phyloP scores from a whole-genome alignment of 2,888 invertebrate species.

The Cancer borealis region DNA sequence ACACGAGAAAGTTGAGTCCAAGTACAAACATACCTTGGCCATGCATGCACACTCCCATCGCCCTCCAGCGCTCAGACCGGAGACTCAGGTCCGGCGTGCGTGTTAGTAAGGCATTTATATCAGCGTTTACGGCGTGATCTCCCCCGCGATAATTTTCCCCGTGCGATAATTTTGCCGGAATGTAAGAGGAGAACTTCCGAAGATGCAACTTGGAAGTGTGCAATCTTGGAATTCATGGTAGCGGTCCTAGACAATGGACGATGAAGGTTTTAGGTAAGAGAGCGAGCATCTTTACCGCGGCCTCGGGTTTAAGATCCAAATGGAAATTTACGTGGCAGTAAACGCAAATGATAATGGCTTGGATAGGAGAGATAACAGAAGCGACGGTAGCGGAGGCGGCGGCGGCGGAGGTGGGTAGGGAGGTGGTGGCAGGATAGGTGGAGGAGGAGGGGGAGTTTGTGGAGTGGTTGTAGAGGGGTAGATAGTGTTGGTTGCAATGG shows the following conservation, averaged over 20 bases:
- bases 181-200: conserved; percentile 62
- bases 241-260: conserved; percentile 47
- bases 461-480: not conserved
- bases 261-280: conserved; percentile 28
- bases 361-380: conserved; percentile 26
- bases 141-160: conserved; percentile 53
- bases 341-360: conserved; percentile 53
- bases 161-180: conserved; percentile 57
- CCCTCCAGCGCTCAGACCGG: not conserved
- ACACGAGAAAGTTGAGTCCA: not conserved
- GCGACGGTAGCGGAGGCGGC: conserved; percentile 30
- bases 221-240: conserved; percentile 64
- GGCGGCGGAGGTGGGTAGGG: not conserved
- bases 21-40: not conserved
- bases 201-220: conserved; percentile 68
- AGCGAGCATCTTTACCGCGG: conserved; percentile 45
- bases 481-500: not conserved
- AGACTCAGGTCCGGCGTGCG: not conserved
- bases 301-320: conserved; percentile 55
- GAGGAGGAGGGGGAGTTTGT: not conserved
- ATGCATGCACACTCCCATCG: not conserved
- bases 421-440: not conserved
- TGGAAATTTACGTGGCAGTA: conserved; percentile 56
- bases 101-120: conserved; percentile 50
- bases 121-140: conserved; percentile 55